A percentile compares a stretch with the other conserved stretches of the same genome.
Evolutionary conservation across 1,140 invertebrate species (phyloP).

Genomic region (Potamilus streckersoni): DNA sequence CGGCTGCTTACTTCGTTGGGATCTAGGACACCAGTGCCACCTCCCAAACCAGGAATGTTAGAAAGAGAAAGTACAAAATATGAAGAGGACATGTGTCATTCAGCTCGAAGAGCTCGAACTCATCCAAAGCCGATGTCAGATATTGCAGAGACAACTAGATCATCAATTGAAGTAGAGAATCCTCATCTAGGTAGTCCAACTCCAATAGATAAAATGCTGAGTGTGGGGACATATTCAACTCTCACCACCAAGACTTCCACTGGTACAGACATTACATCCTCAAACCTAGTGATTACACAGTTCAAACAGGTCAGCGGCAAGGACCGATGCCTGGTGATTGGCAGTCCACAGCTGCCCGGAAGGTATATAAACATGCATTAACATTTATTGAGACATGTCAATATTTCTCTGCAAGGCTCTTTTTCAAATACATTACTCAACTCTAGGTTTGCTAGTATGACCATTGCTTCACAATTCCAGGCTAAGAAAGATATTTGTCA

Average conservation of each 20-base stretch:
- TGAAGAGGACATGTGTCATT: slow-evolving; percentile 21
- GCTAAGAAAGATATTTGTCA: too few species aligned
- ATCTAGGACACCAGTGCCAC: slow-evolving; percentile 1
- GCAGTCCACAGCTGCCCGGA: slow-evolving; percentile 47
- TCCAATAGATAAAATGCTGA: slow-evolving; percentile 46
- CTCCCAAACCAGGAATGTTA: slow-evolving; percentile 21
- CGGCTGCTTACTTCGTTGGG: slow-evolving; percentile 41
- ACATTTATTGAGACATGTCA: too few species aligned
- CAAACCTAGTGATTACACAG: slow-evolving; percentile 41
- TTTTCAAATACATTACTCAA: slow-evolving; percentile 1
- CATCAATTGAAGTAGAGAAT: background rate
- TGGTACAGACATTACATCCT: slow-evolving; percentile 58
- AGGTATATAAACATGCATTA: slow-evolving; percentile 29
- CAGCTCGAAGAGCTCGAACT: slow-evolving; percentile 8
- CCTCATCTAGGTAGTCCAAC: slow-evolving; percentile 24
- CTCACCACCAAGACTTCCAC: slow-evolving; percentile 57
- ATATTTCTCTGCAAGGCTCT: background rate
- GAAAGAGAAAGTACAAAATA: slow-evolving; percentile 19
- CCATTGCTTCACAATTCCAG: too few species aligned
- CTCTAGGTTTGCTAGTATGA: too few species aligned
- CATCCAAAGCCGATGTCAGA: background rate
- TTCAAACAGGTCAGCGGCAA: slow-evolving; percentile 57
- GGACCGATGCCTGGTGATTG: slow-evolving; percentile 55
- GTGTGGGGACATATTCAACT: slow-evolving; percentile 46
- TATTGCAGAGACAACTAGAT: background rate